Evolutionary conservation across 2,888 invertebrate species (phyloP).

Genomic region (Yponomeuta evonymella): DNA sequence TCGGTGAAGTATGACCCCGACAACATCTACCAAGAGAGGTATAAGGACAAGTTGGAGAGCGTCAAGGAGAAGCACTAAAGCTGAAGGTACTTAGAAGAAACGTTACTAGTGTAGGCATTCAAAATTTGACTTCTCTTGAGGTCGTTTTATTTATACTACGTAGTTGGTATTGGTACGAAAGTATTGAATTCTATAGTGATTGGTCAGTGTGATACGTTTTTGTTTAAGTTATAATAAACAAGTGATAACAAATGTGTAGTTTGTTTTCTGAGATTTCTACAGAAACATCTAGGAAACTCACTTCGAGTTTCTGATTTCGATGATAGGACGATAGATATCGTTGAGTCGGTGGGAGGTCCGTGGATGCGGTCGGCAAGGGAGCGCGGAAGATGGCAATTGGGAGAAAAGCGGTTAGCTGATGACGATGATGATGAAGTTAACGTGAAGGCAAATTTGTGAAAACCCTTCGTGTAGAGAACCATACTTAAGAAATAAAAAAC

Average conservation of each 20-base stretch:
- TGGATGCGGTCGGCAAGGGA: too few relatives aligned
- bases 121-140: neutral
- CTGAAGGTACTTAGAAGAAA: neutral
- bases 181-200: neutral
- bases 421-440: too few relatives aligned
- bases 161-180: neutral
- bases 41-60: conserved; percentile 67
- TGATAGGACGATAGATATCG: too few relatives aligned
- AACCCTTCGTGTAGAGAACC: too few relatives aligned
- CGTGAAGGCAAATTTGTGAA: too few relatives aligned
- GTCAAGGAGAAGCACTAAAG: conserved; percentile 30
- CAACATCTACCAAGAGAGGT: conserved; percentile 79
- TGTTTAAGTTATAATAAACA: neutral
- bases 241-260: neutral
- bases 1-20: conserved; percentile 83
- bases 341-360: too few relatives aligned
- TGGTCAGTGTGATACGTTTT: neutral
- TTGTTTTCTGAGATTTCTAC: neutral
- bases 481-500: too few relatives aligned
- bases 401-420: too few relatives aligned
- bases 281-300: neutral
- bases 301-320: too few relatives aligned
- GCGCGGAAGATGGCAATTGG: too few relatives aligned
- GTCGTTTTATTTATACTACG: neutral
- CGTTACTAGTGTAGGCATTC: neutral